Conservation (phyloP, 2,113 vertebrate species). For the Myotis lucifugus region DNA sequence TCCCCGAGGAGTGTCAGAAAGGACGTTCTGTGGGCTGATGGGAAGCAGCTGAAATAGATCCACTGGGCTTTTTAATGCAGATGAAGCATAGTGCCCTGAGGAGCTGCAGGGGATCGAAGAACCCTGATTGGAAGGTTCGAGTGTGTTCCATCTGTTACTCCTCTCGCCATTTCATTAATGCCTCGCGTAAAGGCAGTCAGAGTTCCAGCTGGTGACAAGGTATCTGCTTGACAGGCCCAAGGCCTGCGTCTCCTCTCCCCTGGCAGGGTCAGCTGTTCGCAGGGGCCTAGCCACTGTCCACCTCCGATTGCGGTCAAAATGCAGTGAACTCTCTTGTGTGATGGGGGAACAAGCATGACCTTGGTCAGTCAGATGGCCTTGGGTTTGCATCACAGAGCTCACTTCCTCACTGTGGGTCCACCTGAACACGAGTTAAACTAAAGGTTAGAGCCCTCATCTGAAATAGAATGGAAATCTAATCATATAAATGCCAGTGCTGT, state of each 20-base stretch:
- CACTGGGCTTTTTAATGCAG: slow-evolving; percentile 67
- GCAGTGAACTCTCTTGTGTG: neutral
- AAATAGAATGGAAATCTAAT: neutral
- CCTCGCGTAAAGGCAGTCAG: neutral
- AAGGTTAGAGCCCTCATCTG: neutral
- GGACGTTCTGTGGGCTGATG: neutral
- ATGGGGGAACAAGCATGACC: neutral
- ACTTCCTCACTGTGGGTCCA: neutral
- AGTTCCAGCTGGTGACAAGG: slow-evolving; percentile 60
- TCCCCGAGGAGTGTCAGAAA: slow-evolving; percentile 53
- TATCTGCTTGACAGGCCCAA: slow-evolving; percentile 30
- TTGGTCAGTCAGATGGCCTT: neutral
- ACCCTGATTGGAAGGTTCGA: slow-evolving; percentile 59
- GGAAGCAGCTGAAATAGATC: slow-evolving; percentile 61
- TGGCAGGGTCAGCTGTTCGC: neutral
- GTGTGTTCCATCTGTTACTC: slow-evolving; percentile 71
- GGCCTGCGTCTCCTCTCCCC: neutral
- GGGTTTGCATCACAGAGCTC: neutral
- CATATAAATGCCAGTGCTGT: neutral
- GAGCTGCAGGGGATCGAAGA: slow-evolving; percentile 16
- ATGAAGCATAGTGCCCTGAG: neutral
- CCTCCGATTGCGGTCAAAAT: slow-evolving; percentile 28
- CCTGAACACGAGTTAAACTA: neutral
- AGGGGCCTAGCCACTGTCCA: neutral
- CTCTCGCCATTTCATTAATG: slow-evolving; percentile 62